Evolutionary conservation across 2,113 vertebrate genomes (phyloP).

Genomic region (Lepidothrix coronata): DNA sequence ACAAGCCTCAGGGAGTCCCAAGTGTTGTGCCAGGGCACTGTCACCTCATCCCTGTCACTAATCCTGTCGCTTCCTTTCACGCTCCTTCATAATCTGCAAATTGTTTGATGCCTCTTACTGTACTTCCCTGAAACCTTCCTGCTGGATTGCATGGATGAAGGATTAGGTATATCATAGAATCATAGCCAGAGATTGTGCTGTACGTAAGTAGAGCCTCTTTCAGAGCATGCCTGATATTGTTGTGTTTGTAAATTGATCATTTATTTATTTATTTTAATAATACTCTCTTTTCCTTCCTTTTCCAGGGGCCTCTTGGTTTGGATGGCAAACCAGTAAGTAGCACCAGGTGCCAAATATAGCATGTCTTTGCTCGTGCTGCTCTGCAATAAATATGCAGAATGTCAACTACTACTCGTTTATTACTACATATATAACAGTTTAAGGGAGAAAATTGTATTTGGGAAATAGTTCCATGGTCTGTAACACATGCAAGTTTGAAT

Average conservation of each 20-base stretch:
- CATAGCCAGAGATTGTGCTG: neutral
- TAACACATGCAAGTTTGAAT: neutral
- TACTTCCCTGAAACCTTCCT: neutral
- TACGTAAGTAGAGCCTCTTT: neutral
- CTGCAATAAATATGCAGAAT: neutral
- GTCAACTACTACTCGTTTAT: neutral
- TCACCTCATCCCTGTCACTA: constrained; percentile 1
- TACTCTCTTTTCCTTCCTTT: neutral
- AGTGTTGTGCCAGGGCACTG: neutral
- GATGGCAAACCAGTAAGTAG: constrained; percentile 95
- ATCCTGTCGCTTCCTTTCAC: constrained; percentile 16
- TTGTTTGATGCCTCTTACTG: neutral
- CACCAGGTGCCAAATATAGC: neutral
- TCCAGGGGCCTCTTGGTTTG: constrained; percentile 92
- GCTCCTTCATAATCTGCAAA: neutral
- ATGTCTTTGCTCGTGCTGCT: neutral
- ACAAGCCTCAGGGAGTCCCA: neutral
- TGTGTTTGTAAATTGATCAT: neutral
- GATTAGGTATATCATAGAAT: neutral
- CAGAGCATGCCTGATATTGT: neutral
- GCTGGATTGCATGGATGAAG: constrained; percentile 14
- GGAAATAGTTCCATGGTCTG: neutral
- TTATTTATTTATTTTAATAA: neutral
- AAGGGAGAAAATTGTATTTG: neutral
- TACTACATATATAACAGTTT: neutral